These are phyloP conservation scores for Blennius ocellaris DNA, from an alignment of 2,113 vertebrate species.

Conservation along the genomic window DNA sequence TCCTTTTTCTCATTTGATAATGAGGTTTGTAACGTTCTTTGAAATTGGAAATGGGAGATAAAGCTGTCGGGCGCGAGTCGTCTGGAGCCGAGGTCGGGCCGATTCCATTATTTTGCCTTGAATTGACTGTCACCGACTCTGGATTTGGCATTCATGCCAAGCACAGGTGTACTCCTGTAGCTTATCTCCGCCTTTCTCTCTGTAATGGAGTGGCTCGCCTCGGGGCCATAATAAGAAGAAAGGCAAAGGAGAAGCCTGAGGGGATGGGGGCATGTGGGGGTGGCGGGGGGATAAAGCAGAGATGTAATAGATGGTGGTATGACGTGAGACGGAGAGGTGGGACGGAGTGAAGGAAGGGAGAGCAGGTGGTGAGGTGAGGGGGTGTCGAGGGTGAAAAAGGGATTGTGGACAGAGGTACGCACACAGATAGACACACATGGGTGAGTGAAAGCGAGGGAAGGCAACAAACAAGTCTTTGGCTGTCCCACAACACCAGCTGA, in stretches of 20 bases:
- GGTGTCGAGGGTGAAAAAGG: neutral
- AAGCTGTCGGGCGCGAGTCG: constrained; percentile 66
- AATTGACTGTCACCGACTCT: constrained; percentile 63
- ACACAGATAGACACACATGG: constrained; percentile 1
- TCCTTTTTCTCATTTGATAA: constrained; percentile 69
- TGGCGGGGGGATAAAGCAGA: constrained; percentile 14
- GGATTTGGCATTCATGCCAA: constrained; percentile 70
- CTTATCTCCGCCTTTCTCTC: constrained; percentile 67
- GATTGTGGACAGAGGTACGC: neutral
- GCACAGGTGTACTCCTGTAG: constrained; percentile 73
- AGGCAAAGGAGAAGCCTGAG: constrained; percentile 72
- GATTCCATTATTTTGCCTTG: constrained; percentile 73
- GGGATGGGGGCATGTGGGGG: too few relatives aligned
- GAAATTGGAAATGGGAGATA: constrained; percentile 60
- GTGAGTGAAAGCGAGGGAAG: constrained; percentile 16
- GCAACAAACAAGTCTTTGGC: constrained; percentile 72
- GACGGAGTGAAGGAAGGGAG: constrained; percentile 50
- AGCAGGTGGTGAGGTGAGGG: constrained; percentile 69
- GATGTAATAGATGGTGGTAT: constrained; percentile 50
- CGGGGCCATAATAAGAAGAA: constrained; percentile 68
- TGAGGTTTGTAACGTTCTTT: constrained; percentile 53
- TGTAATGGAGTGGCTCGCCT: constrained; percentile 72
- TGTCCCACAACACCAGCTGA: constrained; percentile 81
- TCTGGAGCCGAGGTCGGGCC: constrained; percentile 59
- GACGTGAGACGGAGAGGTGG: constrained; percentile 47